These are phyloP conservation scores for Lates calcarifer DNA, from an alignment of 2,113 vertebrate species.

Conservation along the genomic window DNA sequence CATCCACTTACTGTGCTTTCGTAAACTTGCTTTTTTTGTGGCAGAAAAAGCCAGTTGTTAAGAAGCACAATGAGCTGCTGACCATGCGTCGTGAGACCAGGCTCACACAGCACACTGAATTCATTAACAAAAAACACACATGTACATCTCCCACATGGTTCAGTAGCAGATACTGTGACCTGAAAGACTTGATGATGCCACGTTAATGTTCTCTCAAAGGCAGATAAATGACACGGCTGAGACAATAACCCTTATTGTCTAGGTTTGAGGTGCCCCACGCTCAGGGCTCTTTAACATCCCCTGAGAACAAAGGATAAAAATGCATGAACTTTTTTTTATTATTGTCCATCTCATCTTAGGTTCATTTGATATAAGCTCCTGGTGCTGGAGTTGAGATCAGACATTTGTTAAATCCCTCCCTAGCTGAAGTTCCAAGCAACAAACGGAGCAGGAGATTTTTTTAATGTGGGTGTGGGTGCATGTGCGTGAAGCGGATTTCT, in stretches of 20 bases:
- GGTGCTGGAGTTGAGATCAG: conserved; percentile 56
- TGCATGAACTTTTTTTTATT: conserved; percentile 32
- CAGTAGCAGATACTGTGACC: neutral
- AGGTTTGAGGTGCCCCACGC: neutral
- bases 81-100: conserved; percentile 12
- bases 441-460: conserved; percentile 38
- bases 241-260: conserved; percentile 22
- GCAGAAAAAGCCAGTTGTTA: conserved; percentile 36
- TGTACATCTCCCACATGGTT: neutral
- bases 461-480: neutral
- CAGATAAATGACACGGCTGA: neutral
- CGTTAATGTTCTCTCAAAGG: neutral
- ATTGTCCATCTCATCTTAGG: conserved; percentile 6
- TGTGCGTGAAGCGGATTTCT: conserved; percentile 31
- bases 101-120: conserved; percentile 18
- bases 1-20: conserved; percentile 1
- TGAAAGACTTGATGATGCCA: neutral
- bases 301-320: neutral
- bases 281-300: neutral
- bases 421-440: conserved; percentile 59
- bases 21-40: conserved; percentile 20
- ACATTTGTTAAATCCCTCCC: conserved; percentile 49
- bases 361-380: conserved; percentile 4
- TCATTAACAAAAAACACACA: conserved; percentile 9
- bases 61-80: conserved; percentile 57